Base-by-base conservation (phyloP, 2,888 invertebrate genomes). In the Platynereis dumerilii region DNA sequence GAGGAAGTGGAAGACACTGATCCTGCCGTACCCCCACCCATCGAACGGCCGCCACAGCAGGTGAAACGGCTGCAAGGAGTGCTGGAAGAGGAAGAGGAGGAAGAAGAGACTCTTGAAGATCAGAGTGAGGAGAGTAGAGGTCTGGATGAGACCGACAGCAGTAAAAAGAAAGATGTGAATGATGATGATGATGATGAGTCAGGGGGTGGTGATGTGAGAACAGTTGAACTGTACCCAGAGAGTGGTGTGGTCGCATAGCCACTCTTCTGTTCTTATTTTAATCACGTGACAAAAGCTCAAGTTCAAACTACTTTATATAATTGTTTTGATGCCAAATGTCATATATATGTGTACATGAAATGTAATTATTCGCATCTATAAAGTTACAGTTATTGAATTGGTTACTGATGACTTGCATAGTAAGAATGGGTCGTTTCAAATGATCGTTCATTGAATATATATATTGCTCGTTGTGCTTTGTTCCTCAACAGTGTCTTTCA, bases 281-380 rank as follows among this genome's bases (percentile, higher is more conserved):
- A 57, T 45, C 62, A 57, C 56, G 57, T 57, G 57, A 56, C 62
- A 62, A 62, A 62, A 56, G 62, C 62, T 62, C 62, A 62, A 62
- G 57, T 61, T 62, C 62, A 62, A 62, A 39, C 42, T 57, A 56
- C 57, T 62, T 62, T 62, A 62, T n/a, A n/a, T 57, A 62, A 53
- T 44, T 55, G 55, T 62, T 62, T 57, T 62, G 57, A 62, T 62
- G 62, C 62, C 62, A 62, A 62, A 62, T 62, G 62, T 62, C 62
- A 62, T 57, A 57, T 61, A 44, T 62, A 52, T 62, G 29, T 62
- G 52, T 62, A 44, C 34, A 34, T 34, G 57, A 45, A 55, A 57
- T 57, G 56, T 61, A 54, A 39, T 28, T 34, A 62, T 57, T 55
- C 62, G 62, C 56, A 62, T 62, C 57, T 62, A 45, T 56, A 34